Percentiles rank a stretch among this genome's conserved stretches.
Conservation (phyloP, 2,113 vertebrate genomes). For the Oreochromis aureus region DNA sequence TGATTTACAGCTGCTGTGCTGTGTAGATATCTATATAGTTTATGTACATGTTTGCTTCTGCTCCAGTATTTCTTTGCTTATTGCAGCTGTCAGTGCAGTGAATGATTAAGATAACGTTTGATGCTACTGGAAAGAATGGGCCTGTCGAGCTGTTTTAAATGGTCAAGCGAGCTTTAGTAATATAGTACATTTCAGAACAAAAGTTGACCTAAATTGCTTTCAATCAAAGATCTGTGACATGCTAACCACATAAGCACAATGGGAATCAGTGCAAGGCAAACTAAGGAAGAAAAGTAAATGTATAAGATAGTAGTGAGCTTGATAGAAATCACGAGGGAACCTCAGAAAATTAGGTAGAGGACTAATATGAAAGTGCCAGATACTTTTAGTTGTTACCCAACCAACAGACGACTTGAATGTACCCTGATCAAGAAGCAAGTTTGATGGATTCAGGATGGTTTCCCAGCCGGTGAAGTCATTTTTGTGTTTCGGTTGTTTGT, state of each 20-base stretch:
- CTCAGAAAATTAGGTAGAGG: neutral
- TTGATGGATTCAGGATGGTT: neutral
- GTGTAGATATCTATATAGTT: neutral
- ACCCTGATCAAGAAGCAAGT: neutral
- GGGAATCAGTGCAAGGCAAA: neutral
- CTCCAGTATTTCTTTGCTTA: neutral
- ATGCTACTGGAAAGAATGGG: neutral
- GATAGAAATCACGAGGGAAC: neutral
- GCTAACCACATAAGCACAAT: neutral
- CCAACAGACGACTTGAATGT: neutral
- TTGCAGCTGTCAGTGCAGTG: neutral
- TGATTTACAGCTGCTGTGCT: neutral
- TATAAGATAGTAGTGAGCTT: neutral
- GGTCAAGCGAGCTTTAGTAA: neutral
- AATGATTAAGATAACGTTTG: neutral
- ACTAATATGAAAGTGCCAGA: neutral
- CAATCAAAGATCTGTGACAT: neutral
- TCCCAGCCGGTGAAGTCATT: neutral
- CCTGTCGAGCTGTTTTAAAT: neutral
- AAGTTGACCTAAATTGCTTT: neutral
- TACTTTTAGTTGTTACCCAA: neutral
- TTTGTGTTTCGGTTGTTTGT: neutral
- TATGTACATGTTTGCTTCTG: neutral
- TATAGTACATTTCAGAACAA: neutral
- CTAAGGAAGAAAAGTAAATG: neutral